phyloP scores from a whole-genome alignment of 2,113 vertebrate genomes.

The Callipepla squamata region DNA sequence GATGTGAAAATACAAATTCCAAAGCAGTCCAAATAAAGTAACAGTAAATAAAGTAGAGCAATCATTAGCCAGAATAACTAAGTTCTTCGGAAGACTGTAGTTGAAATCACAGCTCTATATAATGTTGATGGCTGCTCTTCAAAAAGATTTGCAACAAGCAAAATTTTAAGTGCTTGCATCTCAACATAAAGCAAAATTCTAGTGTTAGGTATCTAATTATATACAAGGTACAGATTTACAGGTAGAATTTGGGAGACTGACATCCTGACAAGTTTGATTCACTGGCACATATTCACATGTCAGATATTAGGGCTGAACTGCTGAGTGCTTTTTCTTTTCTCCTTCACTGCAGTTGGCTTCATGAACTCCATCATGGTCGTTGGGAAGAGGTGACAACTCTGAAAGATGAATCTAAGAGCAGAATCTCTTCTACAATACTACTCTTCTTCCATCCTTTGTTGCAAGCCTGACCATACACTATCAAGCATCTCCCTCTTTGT shows the following conservation, averaged over 20 bases:
- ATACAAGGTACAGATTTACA: background rate
- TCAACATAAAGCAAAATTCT: background rate
- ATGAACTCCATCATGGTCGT: background rate
- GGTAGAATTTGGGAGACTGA: background rate
- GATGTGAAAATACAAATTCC: background rate
- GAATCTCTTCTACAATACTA: rapidly evolving
- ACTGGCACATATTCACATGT: background rate
- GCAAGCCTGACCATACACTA: background rate
- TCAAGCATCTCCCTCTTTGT: background rate
- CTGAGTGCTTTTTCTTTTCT: background rate
- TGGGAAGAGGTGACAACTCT: background rate
- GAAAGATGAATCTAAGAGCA: background rate
- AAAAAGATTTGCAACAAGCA: background rate
- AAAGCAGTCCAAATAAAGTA: background rate
- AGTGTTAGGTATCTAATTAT: background rate
- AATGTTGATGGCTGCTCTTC: background rate
- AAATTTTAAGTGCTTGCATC: background rate
- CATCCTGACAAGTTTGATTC: background rate
- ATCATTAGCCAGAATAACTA: background rate
- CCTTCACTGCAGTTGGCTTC: background rate
- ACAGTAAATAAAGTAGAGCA: background rate
- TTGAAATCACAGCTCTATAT: background rate
- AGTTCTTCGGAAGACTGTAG: background rate
- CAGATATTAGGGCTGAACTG: background rate
- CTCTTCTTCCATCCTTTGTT: background rate